phyloP scores from a whole-genome alignment of 2,888 invertebrate species.

The Harpalus rufipes region DNA sequence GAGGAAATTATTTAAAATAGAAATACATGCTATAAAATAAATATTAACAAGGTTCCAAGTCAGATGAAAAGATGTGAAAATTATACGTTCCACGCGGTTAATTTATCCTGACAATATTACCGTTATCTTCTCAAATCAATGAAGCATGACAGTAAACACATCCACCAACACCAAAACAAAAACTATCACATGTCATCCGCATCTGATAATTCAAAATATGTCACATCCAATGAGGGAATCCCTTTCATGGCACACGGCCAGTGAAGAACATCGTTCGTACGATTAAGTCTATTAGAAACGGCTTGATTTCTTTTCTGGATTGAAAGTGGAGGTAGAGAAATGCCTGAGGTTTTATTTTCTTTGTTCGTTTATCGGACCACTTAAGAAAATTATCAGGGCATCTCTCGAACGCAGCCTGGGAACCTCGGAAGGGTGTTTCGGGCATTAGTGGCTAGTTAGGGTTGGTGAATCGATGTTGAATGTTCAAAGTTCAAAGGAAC shows the following conservation, averaged over 20 bases:
- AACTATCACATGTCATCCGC: conserved; percentile 44
- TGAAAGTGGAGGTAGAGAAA: conserved; percentile 6
- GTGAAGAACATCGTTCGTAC: conserved; percentile 3
- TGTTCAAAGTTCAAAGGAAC: conserved; percentile 5
- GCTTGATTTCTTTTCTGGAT: not conserved
- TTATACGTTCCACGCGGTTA: conserved; percentile 15
- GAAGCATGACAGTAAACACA: conserved; percentile 48
- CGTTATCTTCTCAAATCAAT: conserved; percentile 35
- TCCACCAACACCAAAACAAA: conserved; percentile 34
- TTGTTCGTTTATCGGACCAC: conserved; percentile 53
- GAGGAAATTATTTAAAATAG: not conserved
- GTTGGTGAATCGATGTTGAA: not conserved
- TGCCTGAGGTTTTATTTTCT: conserved; percentile 41
- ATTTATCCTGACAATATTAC: conserved; percentile 47
- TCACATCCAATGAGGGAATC: conserved; percentile 33
- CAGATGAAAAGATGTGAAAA: conserved; percentile 26
- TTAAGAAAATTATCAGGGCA: conserved; percentile 46
- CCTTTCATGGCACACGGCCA: conserved; percentile 14
- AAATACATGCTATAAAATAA: not conserved
- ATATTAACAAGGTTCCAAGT: not conserved
- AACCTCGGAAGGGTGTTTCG: conserved; percentile 7
- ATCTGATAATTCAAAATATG: conserved; percentile 51
- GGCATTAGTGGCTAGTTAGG: conserved; percentile 33
- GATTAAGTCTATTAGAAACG: conserved; percentile 20
- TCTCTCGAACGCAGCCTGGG: conserved; percentile 18